Conservation (phyloP, 2,888 invertebrate species). For the Julus scanicus region DNA sequence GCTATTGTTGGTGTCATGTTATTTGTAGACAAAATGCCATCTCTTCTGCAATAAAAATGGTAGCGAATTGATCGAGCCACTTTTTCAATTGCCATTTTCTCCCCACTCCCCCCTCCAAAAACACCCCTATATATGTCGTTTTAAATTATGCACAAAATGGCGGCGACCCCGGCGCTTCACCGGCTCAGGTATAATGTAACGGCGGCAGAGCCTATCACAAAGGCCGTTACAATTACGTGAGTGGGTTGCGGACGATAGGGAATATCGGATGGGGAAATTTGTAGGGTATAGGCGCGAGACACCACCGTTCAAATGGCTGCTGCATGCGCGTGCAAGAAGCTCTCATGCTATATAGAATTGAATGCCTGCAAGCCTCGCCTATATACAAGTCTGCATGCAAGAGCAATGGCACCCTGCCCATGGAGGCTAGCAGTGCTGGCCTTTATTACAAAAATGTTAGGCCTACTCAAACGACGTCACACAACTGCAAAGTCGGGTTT, state of each 20-base stretch:
- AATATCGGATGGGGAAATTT: neutral
- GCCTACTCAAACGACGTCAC: neutral
- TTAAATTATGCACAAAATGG: conserved; percentile 35
- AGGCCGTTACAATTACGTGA: conserved; percentile 5
- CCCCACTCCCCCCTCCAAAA: neutral
- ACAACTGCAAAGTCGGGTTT: neutral
- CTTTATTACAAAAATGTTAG: neutral
- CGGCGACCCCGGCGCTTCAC: neutral
- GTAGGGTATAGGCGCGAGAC: neutral
- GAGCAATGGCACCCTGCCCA: neutral
- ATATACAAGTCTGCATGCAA: neutral
- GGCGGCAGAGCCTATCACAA: neutral
- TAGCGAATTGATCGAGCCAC: conserved; percentile 44
- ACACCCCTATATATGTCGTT: neutral
- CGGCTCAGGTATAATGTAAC: neutral
- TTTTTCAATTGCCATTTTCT: conserved; percentile 42
- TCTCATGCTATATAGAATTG: neutral
- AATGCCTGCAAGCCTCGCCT: neutral
- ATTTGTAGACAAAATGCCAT: conserved; percentile 51
- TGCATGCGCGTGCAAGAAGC: neutral
- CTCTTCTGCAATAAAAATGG: conserved; percentile 45
- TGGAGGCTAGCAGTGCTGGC: neutral
- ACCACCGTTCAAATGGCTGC: neutral
- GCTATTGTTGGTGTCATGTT: conserved; percentile 48
- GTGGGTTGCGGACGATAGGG: neutral